Evolutionary conservation across 2,797 vertebrate species (phyloP).

Genomic region (Oryzias sinensis): DNA sequence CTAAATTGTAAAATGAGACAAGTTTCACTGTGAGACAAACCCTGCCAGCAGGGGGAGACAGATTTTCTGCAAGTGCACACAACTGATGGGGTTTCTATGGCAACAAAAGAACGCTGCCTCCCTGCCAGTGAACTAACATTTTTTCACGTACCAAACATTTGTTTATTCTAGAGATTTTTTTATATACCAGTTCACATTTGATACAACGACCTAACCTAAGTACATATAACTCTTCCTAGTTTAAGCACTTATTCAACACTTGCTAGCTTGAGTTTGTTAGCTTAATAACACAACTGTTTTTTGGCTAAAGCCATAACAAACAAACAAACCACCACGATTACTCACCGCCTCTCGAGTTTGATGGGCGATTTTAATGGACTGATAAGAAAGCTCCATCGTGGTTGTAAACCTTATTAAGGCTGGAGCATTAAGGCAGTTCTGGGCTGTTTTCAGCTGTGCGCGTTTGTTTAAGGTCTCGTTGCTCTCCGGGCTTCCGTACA

Average conservation of each 20-base stretch:
- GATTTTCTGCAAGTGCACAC: background rate
- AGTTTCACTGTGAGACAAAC: background rate
- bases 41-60: conserved; percentile 55
- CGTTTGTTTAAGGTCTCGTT: too few species aligned
- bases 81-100: conserved; percentile 38
- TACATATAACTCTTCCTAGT: too few species aligned
- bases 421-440: background rate
- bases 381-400: conserved; percentile 86
- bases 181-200: too few species aligned
- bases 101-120: conserved; percentile 53
- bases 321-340: background rate
- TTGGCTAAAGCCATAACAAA: background rate
- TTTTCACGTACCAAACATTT: too few species aligned
- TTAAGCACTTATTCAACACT: too few species aligned
- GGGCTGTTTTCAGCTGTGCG: too few species aligned
- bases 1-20: background rate
- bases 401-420: background rate
- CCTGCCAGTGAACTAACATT: background rate
- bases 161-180: too few species aligned
- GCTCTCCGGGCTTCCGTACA: too few species aligned
- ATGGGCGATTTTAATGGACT: conserved; percentile 79
- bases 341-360: conserved; percentile 89
- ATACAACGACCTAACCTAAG: too few species aligned
- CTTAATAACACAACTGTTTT: background rate
- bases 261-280: conserved; percentile 1